phyloP scores from a whole-genome alignment of 37 sponge, comb jelly and placozoan species.

The Hexactinellida sp. region DNA sequence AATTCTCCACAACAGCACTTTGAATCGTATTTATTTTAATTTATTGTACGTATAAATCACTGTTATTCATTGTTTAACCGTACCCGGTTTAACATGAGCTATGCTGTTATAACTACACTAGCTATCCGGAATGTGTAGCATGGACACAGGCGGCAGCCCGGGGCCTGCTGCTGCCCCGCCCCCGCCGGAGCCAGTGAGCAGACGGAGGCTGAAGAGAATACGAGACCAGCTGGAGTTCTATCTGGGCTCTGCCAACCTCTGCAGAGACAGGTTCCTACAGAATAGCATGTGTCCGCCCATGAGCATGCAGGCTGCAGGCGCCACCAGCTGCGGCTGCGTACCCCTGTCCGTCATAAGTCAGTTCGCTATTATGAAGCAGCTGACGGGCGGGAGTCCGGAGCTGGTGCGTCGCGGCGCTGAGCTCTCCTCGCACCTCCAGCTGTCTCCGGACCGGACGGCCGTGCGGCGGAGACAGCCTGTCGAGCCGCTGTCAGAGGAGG shows the following conservation, averaged over 20 bases:
- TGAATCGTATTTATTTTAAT: too few relatives aligned
- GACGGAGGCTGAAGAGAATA: background rate
- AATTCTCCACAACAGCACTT: too few relatives aligned
- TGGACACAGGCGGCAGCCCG: background rate
- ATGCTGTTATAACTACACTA: too few relatives aligned
- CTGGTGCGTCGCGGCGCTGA: background rate
- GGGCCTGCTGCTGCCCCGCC: background rate
- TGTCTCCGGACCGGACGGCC: background rate
- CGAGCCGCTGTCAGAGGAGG: background rate
- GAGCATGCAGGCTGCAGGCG: background rate
- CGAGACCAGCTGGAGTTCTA: slow-evolving; percentile 7
- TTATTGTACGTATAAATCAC: too few relatives aligned
- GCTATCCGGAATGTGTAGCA: background rate
- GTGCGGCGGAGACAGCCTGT: background rate
- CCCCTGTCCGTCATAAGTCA: background rate
- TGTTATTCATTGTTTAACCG: too few relatives aligned
- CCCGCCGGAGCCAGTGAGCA: background rate
- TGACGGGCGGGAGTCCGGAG: background rate
- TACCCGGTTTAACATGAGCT: too few relatives aligned
- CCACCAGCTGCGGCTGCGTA: background rate
- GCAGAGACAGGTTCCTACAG: background rate
- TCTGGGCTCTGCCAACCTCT: background rate
- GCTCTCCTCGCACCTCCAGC: background rate
- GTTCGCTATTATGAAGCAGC: background rate
- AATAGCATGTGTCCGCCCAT: background rate